Evolutionary conservation across 2,113 vertebrate species (phyloP).

Genomic region (Pleuronectes platessa): DNA sequence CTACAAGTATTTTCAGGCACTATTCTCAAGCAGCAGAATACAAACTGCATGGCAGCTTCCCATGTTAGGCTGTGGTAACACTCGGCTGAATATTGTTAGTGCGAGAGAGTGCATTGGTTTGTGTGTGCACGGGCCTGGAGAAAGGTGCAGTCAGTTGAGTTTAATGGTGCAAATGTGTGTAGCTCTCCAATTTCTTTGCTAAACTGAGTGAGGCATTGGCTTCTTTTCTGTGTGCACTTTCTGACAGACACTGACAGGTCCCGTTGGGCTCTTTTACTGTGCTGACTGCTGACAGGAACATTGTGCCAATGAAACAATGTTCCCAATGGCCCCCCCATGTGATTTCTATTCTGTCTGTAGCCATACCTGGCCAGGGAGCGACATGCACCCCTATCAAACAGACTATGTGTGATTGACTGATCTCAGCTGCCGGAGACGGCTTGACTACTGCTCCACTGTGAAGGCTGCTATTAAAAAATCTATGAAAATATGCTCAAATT

Average conservation of each 20-base stretch:
- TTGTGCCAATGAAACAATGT: conserved; percentile 55
- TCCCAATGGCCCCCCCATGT: conserved; percentile 36
- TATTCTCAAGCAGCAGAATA: neutral
- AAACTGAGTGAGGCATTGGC: conserved; percentile 40
- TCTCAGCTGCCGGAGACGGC: conserved; percentile 26
- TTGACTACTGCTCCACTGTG: neutral
- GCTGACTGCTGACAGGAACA: conserved; percentile 68
- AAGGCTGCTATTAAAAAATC: neutral
- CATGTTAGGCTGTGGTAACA: neutral
- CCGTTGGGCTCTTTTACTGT: conserved; percentile 58
- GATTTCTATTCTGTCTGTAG: conserved; percentile 39
- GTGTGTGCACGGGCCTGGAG: conserved; percentile 18
- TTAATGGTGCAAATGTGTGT: conserved; percentile 42
- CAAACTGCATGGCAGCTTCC: neutral
- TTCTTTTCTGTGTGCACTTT: conserved; percentile 44
- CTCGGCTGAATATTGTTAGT: neutral
- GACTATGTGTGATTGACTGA: conserved; percentile 25
- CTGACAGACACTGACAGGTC: conserved; percentile 61
- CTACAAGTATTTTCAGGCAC: neutral
- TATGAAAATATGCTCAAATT: neutral
- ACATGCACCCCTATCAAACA: conserved; percentile 18
- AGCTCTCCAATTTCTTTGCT: conserved; percentile 42
- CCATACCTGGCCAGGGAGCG: conserved; percentile 32
- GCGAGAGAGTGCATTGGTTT: conserved; percentile 2
- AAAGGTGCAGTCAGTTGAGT: conserved; percentile 32